These are phyloP conservation scores for Drosophila yakuba DNA, from an alignment of 1,140 invertebrate species.

Conservation along the genomic window DNA sequence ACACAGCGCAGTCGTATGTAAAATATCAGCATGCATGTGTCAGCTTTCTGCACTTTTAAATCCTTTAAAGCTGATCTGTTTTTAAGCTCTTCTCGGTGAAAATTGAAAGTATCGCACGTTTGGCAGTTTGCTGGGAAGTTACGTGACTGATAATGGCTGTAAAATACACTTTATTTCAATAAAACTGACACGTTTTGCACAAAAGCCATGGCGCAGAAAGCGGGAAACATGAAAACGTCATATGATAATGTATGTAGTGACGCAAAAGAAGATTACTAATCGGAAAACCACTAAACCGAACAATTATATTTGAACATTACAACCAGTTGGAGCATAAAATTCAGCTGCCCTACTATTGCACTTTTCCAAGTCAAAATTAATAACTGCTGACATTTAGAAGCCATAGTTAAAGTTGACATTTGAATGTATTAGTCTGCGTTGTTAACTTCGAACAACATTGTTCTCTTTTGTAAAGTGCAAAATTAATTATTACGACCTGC, in stretches of 20 bases:
- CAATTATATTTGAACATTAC: no score
- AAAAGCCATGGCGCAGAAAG: slow-evolving; percentile 5
- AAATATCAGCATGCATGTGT: slow-evolving; percentile 7
- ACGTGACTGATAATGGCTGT: slow-evolving; percentile 61
- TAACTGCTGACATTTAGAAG: slow-evolving; percentile 22
- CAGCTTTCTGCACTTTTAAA: slow-evolving; percentile 3
- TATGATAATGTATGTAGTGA: background rate
- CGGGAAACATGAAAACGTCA: background rate
- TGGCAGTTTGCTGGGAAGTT: slow-evolving; percentile 58
- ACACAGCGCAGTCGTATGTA: slow-evolving; percentile 7
- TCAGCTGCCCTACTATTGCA: background rate
- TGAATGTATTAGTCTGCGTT: slow-evolving; percentile 11
- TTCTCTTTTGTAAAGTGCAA: slow-evolving; percentile 32
- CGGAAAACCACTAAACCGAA: background rate
- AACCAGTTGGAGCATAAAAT: background rate
- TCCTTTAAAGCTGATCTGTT: slow-evolving; percentile 1
- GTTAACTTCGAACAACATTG: slow-evolving; percentile 35
- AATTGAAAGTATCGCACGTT: slow-evolving; percentile 62
- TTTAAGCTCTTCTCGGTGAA: slow-evolving; percentile 5
- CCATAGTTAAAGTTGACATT: slow-evolving; percentile 24
- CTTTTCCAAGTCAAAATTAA: background rate
- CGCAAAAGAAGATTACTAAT: background rate
- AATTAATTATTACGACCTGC: slow-evolving; percentile 46
- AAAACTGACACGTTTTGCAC: slow-evolving; percentile 17
- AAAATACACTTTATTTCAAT: slow-evolving; percentile 15